Evolutionary conservation across 1,140 invertebrate genomes (phyloP), one percentile per base, ranked within the genome.

Genomic region (Rhizoglyphus robini): DNA sequence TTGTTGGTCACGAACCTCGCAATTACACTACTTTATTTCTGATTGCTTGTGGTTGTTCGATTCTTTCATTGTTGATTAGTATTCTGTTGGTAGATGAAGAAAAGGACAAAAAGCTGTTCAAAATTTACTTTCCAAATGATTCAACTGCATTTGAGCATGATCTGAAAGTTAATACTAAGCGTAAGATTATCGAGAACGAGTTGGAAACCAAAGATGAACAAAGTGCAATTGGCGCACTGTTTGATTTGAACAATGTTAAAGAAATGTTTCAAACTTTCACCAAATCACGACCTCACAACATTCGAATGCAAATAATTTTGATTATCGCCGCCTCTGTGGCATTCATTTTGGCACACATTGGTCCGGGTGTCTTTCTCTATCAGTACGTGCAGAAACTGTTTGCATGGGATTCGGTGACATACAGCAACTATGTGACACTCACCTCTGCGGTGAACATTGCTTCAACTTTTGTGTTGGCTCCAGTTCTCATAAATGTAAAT

Each of bases 311-410:
- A 20, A 20, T 66, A 32, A 46, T 68, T n/a, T 32, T 34, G 15
- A 27, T 54, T 11, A 29, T 67, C n/a, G 4, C 47, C 29, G 36
- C 8, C 4, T 27, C 20, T 3, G 25, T 41, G 13, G 8, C 51
- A 27, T 18, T 30, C 1, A 15, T 67, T 18, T 15, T 67, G 5
- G n/a, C 48, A 23, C 27, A 38, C 29, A 18, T 67, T 20, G 65
- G 65, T 11, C 32, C 68, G 4, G 29, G 25, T 4, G 31, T 63
- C 4, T 32, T 67, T 15, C 5, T 30, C 4, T 67, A 68, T 47
- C 66, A 51, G 25, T 67, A 63, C 41, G 34, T 41, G 1, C 61
- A 67, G 59, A 54, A 57, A 48, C 61, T 67, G 4, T 67, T 47
- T 46, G 13, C 41, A 20, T 67, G 66, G 66, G 38, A 65, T 49